Base-by-base conservation (phyloP, 1,140 invertebrate genomes). In the Papilio xuthus region DNA sequence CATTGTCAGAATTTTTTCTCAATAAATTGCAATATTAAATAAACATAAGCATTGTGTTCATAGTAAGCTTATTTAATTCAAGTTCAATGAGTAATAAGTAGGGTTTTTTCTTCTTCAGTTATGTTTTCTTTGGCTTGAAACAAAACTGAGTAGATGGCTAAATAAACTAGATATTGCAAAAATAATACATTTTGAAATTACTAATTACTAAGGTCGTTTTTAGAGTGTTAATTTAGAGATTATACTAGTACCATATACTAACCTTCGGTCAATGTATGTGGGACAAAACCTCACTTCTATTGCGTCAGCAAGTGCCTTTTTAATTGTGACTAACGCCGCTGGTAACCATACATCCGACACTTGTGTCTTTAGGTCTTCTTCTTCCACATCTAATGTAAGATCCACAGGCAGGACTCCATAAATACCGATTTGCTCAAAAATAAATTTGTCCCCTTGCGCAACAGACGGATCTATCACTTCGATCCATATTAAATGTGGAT, bases 401-500 rank as follows among this genome's bases (percentile, higher is more conserved):
- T 90, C 84, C 53, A 86, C 53, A 2, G 92, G 90, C 12, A 90
- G 37, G 63, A 92, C 63, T 4, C 92, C 90, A 77, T 90, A 91
- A 42, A 93, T 70, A 26, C 92, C 92, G 10, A 93, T 84, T 86
- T 93, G 92, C 81, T 93, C 90, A 18, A 90, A 88, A 9, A 70
- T 26, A 80, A 82, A 84, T 10, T 88, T 85, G 8, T 85, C 78
- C 13, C 78, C 50, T 47, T 78, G 69, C 2, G n/a, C 37, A 8
- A 79, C 26, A 6, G 76, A 44, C 13, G 79, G 53, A 53, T 88
- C 74, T 41, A 75, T 53, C 6, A 88, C 86, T 88, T 91, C 84
- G 0, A 90, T 83, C 88, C 89, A 93, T 79, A 93, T 87, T 71
- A 92, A 84, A 84, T 92, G 85, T 0, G 92, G 92, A 83, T 92